Conservation (phyloP, 2,888 invertebrate genomes). For the Glyphotaelius pellucidus region DNA sequence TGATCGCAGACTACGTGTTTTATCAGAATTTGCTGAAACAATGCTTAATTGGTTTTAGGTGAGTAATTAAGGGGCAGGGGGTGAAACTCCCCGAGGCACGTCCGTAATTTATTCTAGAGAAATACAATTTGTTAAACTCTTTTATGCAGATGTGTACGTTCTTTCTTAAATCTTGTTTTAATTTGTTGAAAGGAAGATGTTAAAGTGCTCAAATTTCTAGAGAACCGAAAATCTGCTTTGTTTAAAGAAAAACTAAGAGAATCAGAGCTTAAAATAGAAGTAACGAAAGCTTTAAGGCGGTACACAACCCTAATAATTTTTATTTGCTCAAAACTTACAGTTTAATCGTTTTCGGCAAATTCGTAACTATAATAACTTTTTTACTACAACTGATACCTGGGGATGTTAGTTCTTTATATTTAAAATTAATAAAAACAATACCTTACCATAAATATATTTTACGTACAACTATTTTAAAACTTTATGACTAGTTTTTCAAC, state of each 20-base stretch:
- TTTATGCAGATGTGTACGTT: neutral
- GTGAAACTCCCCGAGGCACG: neutral
- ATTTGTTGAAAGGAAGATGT: neutral
- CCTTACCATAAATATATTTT: too few species aligned
- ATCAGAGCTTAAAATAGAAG: neutral
- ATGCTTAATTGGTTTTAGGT: slow-evolving; percentile 32
- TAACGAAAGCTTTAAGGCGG: neutral
- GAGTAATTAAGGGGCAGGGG: slow-evolving; percentile 31
- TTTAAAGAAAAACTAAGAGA: neutral
- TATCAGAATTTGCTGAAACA: slow-evolving; percentile 36
- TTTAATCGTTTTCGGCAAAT: too few species aligned
- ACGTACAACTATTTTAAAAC: too few species aligned
- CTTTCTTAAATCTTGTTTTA: neutral
- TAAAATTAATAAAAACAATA: too few species aligned
- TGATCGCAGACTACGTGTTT: slow-evolving; percentile 43
- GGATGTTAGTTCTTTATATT: too few species aligned
- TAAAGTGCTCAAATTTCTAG: neutral
- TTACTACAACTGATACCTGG: too few species aligned
- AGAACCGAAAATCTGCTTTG: neutral
- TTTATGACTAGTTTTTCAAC: too few species aligned
- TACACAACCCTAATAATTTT: too few species aligned
- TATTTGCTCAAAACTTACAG: too few species aligned
- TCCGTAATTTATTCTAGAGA: slow-evolving; percentile 13
- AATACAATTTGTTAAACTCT: neutral
- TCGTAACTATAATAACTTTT: too few species aligned